These are phyloP conservation scores for Sylvietta virens DNA, from an alignment of 2,113 vertebrate species.

Conservation along the genomic window DNA sequence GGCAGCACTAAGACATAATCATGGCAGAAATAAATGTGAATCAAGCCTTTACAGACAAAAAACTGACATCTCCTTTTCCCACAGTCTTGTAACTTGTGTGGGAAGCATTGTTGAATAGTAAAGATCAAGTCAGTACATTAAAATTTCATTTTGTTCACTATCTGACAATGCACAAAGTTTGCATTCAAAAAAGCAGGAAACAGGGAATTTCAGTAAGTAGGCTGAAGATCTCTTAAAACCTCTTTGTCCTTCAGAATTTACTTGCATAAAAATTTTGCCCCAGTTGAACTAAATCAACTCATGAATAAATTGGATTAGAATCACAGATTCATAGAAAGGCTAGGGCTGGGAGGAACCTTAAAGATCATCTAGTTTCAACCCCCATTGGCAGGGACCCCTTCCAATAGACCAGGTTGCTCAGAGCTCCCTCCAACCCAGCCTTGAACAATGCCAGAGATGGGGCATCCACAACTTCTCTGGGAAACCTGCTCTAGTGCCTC, in stretches of 20 bases:
- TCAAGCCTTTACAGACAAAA: background rate
- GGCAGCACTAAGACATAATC: background rate
- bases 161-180: background rate
- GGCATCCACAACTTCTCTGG: background rate
- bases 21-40: background rate
- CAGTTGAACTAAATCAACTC: background rate
- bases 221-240: background rate
- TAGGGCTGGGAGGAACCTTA: background rate
- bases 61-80: background rate
- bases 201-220: background rate
- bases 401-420: background rate
- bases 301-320: background rate
- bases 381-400: background rate
- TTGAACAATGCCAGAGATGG: background rate
- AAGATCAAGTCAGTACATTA: background rate
- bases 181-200: background rate
- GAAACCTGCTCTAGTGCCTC: background rate
- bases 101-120: background rate
- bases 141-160: background rate
- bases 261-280: background rate
- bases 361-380: background rate
- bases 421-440: background rate
- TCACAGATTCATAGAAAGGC: background rate
- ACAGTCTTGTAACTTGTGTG: background rate
- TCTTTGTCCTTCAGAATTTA: background rate